Conservation (phyloP, 1,140 invertebrate species). For the Dendroctonus valens region DNA sequence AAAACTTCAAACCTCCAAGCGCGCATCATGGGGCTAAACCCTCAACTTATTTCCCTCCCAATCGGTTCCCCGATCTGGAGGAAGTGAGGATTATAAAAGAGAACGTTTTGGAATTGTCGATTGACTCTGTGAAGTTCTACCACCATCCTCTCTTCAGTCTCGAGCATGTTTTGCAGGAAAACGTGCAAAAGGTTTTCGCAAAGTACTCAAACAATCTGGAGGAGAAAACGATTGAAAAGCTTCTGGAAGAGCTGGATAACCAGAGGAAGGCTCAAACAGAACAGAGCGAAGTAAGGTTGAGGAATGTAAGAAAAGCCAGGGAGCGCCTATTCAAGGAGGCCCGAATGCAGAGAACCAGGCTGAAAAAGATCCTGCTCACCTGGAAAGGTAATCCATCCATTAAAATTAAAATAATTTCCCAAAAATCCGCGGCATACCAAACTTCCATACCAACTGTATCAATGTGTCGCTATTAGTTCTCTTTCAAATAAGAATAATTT, state of each 20-base stretch:
- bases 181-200: constrained; percentile 47
- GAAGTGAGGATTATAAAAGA: constrained; percentile 40
- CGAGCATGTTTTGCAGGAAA: constrained; percentile 50
- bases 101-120: constrained; percentile 47
- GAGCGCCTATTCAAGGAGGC: constrained; percentile 48
- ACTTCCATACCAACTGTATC: no score
- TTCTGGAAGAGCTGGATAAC: constrained; percentile 41
- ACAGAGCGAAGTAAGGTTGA: constrained; percentile 24
- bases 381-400: constrained; percentile 43
- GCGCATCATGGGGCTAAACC: constrained; percentile 18
- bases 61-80: constrained; percentile 35
- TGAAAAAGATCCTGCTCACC: constrained; percentile 45
- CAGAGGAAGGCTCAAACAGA: constrained; percentile 7
- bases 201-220: constrained; percentile 42
- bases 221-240: constrained; percentile 40
- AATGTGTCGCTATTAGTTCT: background rate
- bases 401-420: no score
- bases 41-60: background rate
- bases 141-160: constrained; percentile 49
- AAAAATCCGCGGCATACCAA: no score
- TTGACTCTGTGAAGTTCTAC: constrained; percentile 49
- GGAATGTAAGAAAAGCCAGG: constrained; percentile 46
- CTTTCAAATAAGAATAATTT: background rate
- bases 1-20: constrained; percentile 18
- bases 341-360: constrained; percentile 41